Base-by-base conservation (phyloP, 2,113 vertebrate species). In the Zosterops lateralis region DNA sequence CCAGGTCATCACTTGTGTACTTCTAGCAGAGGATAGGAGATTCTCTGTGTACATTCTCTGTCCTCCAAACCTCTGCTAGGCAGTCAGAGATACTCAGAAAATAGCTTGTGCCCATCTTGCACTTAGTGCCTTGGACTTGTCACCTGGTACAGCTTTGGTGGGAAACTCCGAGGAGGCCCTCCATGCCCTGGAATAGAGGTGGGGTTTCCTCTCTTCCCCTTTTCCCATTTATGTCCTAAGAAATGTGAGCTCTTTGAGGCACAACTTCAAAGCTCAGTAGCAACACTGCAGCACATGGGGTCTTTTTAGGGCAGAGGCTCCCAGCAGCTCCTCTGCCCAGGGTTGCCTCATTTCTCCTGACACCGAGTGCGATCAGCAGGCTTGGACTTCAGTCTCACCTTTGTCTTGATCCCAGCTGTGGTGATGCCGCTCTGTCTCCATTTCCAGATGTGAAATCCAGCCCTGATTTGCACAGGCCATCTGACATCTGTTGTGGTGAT, bases 401-500 rank as follows among this genome's bases (percentile, higher is more conserved):
- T 65, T 2, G 6, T 76, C 62, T 81, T 0, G 1, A 76, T 73
- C 77, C 81, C 89, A 95, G 65, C 81, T 91, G 72, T 7, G 14
- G 28, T 44, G 26, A 70, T 93, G 60, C 50, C 0, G 2, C 68
- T 66, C 67, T 44, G 66, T 94, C 81, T 89, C 58, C 34, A 0
- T 31, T 91, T 84, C 87, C 87, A 94, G 74, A 79, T 93, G 92
- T 76, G 74, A 95, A 92, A 91, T 86, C 76, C 81, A 90, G 80
- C 64, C 60, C 32, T 0, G 0, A 18, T 87, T 82, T 85, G 78
- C 75, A 66, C 71, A 82, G 74, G 38, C 82, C 51, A 14, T 83
- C 88, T 87, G 77, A 81, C 87, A 65, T 95, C 84, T 91, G 77
- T 68, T 94, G 78, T 40, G 66, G 67, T 53, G 79, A 61, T 60